phyloP scores from a whole-genome alignment of 30 jellyfish, hydroid and myxozoan genomes.

The Chrysaora quinquecirrha region DNA sequence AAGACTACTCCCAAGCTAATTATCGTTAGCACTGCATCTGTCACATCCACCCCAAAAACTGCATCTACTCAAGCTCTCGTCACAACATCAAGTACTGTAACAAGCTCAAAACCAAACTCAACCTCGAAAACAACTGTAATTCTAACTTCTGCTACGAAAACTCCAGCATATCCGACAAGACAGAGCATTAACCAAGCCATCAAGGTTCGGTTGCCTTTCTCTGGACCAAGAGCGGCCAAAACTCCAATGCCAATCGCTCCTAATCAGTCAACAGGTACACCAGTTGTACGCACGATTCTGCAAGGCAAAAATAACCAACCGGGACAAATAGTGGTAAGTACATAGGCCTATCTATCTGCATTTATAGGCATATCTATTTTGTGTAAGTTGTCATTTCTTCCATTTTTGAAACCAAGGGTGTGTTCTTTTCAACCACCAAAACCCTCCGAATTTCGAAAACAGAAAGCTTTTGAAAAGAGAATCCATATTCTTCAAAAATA shows the following conservation, averaged over 20 bases:
- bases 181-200: conserved; percentile 65
- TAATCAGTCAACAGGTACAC: background rate
- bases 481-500: too few relatives aligned
- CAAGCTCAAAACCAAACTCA: background rate
- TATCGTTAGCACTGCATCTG: background rate
- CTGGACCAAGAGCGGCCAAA: conserved; percentile 7
- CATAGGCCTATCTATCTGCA: too few relatives aligned
- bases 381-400: too few relatives aligned
- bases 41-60: background rate
- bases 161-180: conserved; percentile 57
- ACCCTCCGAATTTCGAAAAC: too few relatives aligned
- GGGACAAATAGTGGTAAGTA: background rate
- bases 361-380: too few relatives aligned
- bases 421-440: too few relatives aligned
- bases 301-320: background rate
- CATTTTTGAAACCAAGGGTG: too few relatives aligned
- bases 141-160: background rate
- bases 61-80: background rate
- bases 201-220: conserved; percentile 59
- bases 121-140: background rate
- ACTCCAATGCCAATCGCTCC: conserved; percentile 1
- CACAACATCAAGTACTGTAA: background rate
- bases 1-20: background rate
- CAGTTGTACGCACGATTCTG: background rate
- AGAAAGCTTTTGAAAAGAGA: too few relatives aligned